A percentile compares a stretch with the other conserved stretches of the same genome.
phyloP scores from a whole-genome alignment of 2,888 invertebrate species.

The Brenthis daphne region DNA sequence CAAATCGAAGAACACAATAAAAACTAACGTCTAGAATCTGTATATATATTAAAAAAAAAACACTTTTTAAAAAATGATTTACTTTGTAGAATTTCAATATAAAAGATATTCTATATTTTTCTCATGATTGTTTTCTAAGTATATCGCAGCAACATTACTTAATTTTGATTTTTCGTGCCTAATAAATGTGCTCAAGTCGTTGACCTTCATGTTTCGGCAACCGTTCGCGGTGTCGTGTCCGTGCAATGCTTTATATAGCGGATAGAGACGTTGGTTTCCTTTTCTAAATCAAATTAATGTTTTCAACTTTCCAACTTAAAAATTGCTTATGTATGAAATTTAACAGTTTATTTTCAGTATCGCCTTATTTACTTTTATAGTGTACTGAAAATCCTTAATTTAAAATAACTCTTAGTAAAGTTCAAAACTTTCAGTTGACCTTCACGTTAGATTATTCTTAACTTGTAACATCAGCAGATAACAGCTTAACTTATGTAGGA shows the following conservation, averaged over 20 bases:
- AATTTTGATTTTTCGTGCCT: constrained; percentile 28
- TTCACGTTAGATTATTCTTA: background rate
- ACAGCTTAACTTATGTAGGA: constrained; percentile 2
- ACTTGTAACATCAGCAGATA: background rate
- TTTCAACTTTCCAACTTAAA: too few species aligned
- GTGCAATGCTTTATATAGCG: constrained; percentile 13
- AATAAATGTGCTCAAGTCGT: constrained; percentile 29
- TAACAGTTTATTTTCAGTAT: too few species aligned
- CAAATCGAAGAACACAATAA: constrained; percentile 14
- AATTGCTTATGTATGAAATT: too few species aligned
- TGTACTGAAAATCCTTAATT: too few species aligned
- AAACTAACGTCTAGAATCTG: background rate
- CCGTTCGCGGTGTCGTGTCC: constrained; percentile 9
- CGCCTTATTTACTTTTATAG: too few species aligned
- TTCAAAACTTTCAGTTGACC: background rate
- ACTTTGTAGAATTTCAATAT: background rate
- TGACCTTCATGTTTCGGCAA: constrained; percentile 23
- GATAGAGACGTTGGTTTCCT: background rate
- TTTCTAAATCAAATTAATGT: too few species aligned
- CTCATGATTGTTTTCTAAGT: background rate
- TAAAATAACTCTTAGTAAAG: too few species aligned
- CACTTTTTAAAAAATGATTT: too few species aligned
- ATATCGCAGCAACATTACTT: constrained; percentile 23
- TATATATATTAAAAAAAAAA: too few species aligned
- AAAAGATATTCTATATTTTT: constrained; percentile 13